These are phyloP conservation scores for Pachypsylla venusta DNA, from an alignment of 1,140 invertebrate genomes.

Conservation along the genomic window DNA sequence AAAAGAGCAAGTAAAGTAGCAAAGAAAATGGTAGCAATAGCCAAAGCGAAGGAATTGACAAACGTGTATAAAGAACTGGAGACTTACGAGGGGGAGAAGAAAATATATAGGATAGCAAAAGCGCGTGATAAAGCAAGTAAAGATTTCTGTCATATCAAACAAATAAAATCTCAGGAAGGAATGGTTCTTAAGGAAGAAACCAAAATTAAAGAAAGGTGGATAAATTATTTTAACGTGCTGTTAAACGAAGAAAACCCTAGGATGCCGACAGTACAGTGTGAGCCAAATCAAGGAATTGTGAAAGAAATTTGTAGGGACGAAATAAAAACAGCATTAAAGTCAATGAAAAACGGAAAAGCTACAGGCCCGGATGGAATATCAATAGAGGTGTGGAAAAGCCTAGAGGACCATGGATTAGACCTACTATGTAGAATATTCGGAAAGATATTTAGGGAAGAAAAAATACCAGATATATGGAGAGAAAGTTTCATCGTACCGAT, in stretches of 20 bases:
- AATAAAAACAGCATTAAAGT: background rate
- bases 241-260: background rate
- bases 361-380: background rate
- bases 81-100: background rate
- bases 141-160: background rate
- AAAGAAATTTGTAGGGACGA: background rate
- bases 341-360: background rate
- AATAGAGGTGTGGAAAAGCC: background rate
- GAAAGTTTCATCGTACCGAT: constrained; percentile 6
- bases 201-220: background rate
- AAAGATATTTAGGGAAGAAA: background rate
- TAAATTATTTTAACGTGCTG: no score
- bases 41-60: background rate
- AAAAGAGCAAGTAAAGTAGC: background rate
- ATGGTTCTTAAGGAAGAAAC: background rate
- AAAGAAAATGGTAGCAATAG: background rate
- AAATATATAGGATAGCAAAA: background rate
- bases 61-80: background rate
- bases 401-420: background rate
- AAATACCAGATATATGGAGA: background rate
- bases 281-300: background rate
- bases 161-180: background rate
- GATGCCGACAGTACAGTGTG: background rate
- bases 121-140: background rate
- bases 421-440: background rate